phyloP scores from a whole-genome alignment of 2,797 vertebrate species.

The Pogoniulus pusillus region DNA sequence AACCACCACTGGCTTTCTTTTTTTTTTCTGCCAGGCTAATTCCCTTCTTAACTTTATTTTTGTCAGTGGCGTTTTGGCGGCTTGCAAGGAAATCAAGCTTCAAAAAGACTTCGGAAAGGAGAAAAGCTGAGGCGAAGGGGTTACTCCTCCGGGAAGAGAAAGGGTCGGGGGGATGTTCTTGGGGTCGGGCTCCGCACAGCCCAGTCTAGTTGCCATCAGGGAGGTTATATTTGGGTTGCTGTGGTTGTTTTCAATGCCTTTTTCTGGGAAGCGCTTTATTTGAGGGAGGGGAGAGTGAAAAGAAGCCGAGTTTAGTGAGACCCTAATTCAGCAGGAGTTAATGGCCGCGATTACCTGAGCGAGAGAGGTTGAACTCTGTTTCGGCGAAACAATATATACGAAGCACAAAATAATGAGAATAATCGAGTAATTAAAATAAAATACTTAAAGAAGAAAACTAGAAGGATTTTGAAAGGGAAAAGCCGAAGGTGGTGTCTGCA shows the following conservation, averaged over 20 bases:
- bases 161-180: background rate
- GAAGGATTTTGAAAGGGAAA: background rate
- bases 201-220: background rate
- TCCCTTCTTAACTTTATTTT: constrained; percentile 10
- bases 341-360: background rate
- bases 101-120: background rate
- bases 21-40: background rate
- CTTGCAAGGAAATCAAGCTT: background rate
- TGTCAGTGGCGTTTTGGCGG: background rate
- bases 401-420: background rate
- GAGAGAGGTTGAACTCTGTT: background rate
- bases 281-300: too few species aligned
- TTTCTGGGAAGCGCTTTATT: background rate
- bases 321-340: background rate
- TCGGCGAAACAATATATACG: too few species aligned
- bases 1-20: background rate
- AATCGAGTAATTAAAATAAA: background rate
- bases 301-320: background rate
- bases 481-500: background rate
- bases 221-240: background rate
- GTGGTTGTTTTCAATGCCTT: background rate
- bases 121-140: background rate
- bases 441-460: background rate
- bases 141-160: background rate
- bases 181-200: background rate